A percentile compares a stretch with the other conserved stretches of the same genome.
These are phyloP conservation scores for Dasyurus viverrinus DNA, from an alignment of 2,113 vertebrate species.

Conservation along the genomic window DNA sequence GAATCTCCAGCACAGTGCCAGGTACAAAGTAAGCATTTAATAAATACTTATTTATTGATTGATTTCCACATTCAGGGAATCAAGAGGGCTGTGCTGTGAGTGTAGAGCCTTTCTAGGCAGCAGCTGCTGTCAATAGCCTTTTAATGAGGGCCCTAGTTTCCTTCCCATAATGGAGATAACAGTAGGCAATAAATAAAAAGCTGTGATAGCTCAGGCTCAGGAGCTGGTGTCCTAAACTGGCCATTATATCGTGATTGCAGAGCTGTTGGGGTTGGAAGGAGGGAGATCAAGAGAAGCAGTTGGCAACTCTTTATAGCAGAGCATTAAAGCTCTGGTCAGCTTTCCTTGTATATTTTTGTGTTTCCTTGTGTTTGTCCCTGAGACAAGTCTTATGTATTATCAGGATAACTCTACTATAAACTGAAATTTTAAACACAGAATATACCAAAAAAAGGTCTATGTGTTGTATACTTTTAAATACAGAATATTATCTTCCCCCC, in stretches of 20 bases:
- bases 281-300: not conserved
- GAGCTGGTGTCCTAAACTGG: not conserved
- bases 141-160: not conserved
- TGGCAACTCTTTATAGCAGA: not conserved
- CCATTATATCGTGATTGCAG: not conserved
- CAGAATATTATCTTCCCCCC: not conserved
- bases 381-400: not conserved
- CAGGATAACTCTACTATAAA: not conserved
- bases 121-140: not conserved
- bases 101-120: rapidly evolving
- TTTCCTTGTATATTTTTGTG: not conserved
- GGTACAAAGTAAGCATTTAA: not conserved
- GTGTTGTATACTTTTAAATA: not conserved
- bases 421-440: not conserved
- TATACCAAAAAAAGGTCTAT: not conserved
- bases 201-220: not conserved
- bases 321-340: not conserved
- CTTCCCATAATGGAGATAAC: not conserved
- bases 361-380: not conserved
- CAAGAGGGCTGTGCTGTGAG: not conserved
- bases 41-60: not conserved
- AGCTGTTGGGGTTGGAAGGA: not conserved
- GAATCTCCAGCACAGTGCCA: not conserved
- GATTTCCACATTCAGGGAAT: not conserved
- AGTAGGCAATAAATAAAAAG: not conserved